A percentile compares a stretch with the other conserved stretches of the same genome.
Evolutionary conservation across 2,797 vertebrate genomes (phyloP).

Genomic region (Acestrorhynchus altus): DNA sequence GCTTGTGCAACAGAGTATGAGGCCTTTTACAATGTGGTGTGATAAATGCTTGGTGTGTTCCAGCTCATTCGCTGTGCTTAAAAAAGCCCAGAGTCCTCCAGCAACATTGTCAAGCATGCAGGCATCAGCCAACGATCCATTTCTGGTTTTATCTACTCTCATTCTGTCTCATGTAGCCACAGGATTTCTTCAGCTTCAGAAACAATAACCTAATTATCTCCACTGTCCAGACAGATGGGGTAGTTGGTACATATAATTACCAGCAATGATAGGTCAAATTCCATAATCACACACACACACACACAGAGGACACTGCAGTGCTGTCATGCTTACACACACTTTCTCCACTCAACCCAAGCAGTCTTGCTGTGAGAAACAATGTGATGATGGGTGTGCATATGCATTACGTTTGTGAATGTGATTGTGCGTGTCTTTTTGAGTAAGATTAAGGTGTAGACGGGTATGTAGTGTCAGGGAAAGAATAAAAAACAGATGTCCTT

Average conservation of each 20-base stretch:
- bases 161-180: slow-evolving; percentile 24
- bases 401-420: background rate
- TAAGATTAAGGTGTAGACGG: background rate
- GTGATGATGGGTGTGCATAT: background rate
- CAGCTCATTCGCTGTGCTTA: slow-evolving; percentile 20
- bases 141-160: slow-evolving; percentile 1
- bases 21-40: slow-evolving; percentile 40
- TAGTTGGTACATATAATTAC: slow-evolving; percentile 43
- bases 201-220: slow-evolving; percentile 49
- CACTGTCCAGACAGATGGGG: slow-evolving; percentile 35
- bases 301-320: background rate
- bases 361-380: slow-evolving; percentile 3
- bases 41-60: slow-evolving; percentile 28
- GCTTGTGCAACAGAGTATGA: slow-evolving; percentile 14
- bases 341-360: background rate
- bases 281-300: slow-evolving; percentile 30
- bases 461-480: slow-evolving; percentile 3
- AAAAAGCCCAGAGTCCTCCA: slow-evolving; percentile 28
- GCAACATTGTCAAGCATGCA: background rate
- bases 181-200: slow-evolving; percentile 42
- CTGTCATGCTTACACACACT: background rate
- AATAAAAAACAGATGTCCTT: slow-evolving; percentile 14
- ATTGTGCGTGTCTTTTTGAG: background rate
- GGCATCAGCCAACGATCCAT: background rate
- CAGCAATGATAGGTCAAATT: slow-evolving; percentile 54